A percentile compares a stretch with the other conserved stretches of the same genome.
Evolutionary conservation across 2,797 vertebrate species (phyloP).

Genomic region (Crypturellus tataupa): DNA sequence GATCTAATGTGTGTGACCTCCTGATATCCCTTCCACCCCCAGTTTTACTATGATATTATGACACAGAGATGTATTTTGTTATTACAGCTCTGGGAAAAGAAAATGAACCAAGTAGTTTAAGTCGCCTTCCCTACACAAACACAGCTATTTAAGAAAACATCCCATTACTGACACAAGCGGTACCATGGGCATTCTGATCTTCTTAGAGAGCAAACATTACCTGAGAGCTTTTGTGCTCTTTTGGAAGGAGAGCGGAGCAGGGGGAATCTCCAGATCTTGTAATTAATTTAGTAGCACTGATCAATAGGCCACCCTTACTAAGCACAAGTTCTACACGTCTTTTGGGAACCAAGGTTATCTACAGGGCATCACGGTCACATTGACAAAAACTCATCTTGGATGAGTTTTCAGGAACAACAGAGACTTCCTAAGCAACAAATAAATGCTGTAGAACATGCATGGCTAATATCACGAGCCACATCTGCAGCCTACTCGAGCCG

Average conservation of each 20-base stretch:
- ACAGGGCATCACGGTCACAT: not conserved
- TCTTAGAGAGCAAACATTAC: not conserved
- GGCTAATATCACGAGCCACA: no score
- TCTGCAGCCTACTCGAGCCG: not conserved
- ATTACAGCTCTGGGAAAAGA: not conserved
- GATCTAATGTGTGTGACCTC: not conserved
- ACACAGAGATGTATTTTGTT: not conserved
- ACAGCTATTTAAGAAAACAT: not conserved
- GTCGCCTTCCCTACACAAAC: accelerated
- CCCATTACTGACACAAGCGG: not conserved
- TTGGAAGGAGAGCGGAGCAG: not conserved
- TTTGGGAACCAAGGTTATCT: not conserved
- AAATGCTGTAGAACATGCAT: not conserved
- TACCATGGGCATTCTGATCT: not conserved
- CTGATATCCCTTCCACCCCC: not conserved
- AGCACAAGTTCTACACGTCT: not conserved
- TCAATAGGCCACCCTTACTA: not conserved
- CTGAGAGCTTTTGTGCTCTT: not conserved
- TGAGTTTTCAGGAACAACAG: not conserved
- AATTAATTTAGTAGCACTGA: not conserved
- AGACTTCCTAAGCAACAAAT: not conserved
- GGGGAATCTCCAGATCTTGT: not conserved
- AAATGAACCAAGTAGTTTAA: not conserved
- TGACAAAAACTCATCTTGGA: not conserved
- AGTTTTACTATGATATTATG: accelerated